Evolutionary conservation across 2,888 invertebrate genomes (phyloP).

Genomic region (Drosophila flavopinicola): DNA sequence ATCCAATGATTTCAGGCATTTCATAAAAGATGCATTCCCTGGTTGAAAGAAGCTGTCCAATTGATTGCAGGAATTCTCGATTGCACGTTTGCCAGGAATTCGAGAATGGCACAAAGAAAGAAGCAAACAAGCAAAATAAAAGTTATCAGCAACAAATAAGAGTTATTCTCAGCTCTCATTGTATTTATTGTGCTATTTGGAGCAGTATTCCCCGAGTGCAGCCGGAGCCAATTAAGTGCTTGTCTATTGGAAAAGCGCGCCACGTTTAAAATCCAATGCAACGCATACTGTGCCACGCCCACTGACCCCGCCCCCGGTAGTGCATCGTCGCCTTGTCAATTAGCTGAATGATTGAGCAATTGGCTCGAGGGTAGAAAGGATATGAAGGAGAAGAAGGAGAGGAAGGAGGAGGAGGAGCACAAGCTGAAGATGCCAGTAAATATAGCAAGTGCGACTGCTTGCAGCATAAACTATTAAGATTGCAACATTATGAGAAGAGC

Average conservation of each 20-base stretch:
- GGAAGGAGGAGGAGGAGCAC: background rate
- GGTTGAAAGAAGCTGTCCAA: no score
- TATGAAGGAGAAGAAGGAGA: background rate
- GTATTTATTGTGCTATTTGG: conserved; percentile 13
- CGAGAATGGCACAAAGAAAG: no score
- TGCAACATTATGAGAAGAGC: conserved; percentile 38
- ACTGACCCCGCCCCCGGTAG: no score
- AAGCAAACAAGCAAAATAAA: no score
- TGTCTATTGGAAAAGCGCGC: conserved; percentile 35
- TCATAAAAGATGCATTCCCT: no score
- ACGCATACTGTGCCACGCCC: conserved; percentile 35
- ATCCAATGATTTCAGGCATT: no score
- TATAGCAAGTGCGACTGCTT: conserved; percentile 16
- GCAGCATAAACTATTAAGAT: conserved; percentile 30
- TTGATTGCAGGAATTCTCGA: no score
- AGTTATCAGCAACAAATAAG: conserved; percentile 12
- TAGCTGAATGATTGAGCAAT: conserved; percentile 69
- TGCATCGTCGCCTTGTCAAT: conserved; percentile 47
- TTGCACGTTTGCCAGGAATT: no score
- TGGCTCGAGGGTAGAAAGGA: conserved; percentile 43
- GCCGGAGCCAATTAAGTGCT: conserved; percentile 57
- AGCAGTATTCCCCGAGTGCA: background rate
- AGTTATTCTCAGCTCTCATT: background rate
- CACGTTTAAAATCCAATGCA: conserved; percentile 9
- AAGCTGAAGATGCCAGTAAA: conserved; percentile 10